Evolutionary conservation across 1,140 invertebrate species (phyloP), one percentile per base, ranked within the genome.

Genomic region (Doryteuthis pealeii): DNA sequence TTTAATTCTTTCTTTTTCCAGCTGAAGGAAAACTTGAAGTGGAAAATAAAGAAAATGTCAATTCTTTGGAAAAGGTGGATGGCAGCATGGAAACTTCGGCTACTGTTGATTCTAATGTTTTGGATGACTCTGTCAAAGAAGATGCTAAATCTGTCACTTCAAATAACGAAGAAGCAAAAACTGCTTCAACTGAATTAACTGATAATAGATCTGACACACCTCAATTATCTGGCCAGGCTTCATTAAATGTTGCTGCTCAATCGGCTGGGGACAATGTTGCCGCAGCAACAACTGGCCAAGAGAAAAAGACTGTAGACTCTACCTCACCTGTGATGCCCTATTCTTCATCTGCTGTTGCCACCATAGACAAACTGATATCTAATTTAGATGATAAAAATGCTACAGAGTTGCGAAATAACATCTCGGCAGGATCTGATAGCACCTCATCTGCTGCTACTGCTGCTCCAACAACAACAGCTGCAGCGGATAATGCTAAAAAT

Each of bases 31-130:
- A 68, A 68, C 30, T 32, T 18, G 66, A 68, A 33, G 6, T 8
- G 12, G 66, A 68, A 33, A 68, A 68, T 33, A 68, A 68, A 33
- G 66, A 68, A 32, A 68, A 68, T 68, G 66, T 31, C 18, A 68
- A 68, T 68, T 68, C 66, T 68, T 31, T 33, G 31, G 66, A 68
- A 6, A 68, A 68, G 30, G 28, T 68, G 12, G 66, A 68, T 30
- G 31, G 5, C 4, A 31, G 14, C 28, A 22, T 68, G 22, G 66
- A 62, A 5, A 62, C 18, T 62, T 62, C 54, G 10, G 35, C 35
- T n/a, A 62, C 54, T n/a, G 54, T 28, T 0, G 54, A 22, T 8
- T 22, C 22, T 14, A 28, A 22, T n/a, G 26, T 28, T 62, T n/a
- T 62, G 6, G 54, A 62, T n/a, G 54, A 62, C 6, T 28, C 54